Evolutionary conservation across 2,888 invertebrate genomes (phyloP).

Genomic region (Diogma glabrata): DNA sequence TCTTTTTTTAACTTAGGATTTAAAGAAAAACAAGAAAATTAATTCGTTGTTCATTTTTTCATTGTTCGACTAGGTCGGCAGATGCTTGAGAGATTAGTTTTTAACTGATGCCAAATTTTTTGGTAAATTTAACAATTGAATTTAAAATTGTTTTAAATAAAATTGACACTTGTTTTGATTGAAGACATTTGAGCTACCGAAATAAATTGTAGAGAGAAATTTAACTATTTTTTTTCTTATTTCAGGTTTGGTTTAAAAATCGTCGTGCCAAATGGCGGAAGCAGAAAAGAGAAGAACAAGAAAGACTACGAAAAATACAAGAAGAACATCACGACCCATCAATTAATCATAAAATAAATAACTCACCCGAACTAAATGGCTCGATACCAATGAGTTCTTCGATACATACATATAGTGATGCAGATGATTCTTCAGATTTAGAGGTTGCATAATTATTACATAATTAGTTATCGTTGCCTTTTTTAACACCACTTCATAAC

Average conservation of each 20-base stretch:
- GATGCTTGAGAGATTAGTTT: too few relatives aligned
- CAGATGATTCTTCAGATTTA: conserved; percentile 65
- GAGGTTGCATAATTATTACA: conserved; percentile 56
- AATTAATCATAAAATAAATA: conserved; percentile 7
- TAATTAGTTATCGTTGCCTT: too few relatives aligned
- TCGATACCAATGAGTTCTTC: conserved; percentile 14
- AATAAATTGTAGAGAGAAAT: conserved; percentile 11
- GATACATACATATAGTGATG: conserved; percentile 40
- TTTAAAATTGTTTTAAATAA: too few relatives aligned
- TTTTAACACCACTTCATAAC: too few relatives aligned
- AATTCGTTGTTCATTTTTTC: too few relatives aligned
- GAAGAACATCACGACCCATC: conserved; percentile 47
- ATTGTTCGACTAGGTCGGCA: too few relatives aligned
- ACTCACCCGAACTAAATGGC: neutral
- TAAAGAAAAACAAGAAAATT: too few relatives aligned
- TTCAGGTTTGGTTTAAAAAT: conserved; percentile 95
- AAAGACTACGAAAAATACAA: conserved; percentile 67
- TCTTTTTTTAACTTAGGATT: too few relatives aligned
- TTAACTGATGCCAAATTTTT: too few relatives aligned
- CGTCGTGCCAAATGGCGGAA: conserved; percentile 93
- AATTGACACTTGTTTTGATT: conserved; percentile 10
- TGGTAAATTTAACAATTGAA: too few relatives aligned
- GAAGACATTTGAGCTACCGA: conserved; percentile 1
- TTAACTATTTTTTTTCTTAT: conserved; percentile 23
- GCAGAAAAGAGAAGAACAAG: conserved; percentile 81